Percentiles rank a stretch among this genome's conserved stretches.
Evolutionary conservation across 2,888 invertebrate species (phyloP).

Genomic region (Iphiclides podalirius): DNA sequence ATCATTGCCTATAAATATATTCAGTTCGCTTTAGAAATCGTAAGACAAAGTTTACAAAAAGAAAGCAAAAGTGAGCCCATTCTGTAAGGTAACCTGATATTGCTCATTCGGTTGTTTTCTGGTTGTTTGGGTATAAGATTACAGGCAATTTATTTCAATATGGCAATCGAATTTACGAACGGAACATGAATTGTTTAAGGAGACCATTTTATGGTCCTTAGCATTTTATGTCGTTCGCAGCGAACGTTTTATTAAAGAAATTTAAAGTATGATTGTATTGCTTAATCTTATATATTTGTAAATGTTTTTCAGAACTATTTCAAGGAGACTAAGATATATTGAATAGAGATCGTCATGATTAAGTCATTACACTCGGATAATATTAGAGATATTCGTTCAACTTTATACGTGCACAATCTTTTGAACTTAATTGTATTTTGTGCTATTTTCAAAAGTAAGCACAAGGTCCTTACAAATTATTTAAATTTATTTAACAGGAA

Average conservation of each 20-base stretch:
- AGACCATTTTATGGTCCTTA: slow-evolving; percentile 51
- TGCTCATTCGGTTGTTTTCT: slow-evolving; percentile 75
- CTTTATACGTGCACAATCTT: no score
- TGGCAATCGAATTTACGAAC: slow-evolving; percentile 72
- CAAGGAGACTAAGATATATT: no score
- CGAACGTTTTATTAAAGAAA: slow-evolving; percentile 6
- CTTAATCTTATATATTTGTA: not conserved
- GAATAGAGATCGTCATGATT: no score
- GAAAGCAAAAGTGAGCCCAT: slow-evolving; percentile 55
- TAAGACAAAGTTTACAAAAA: slow-evolving; percentile 53
- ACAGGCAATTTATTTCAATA: slow-evolving; percentile 78
- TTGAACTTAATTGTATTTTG: no score
- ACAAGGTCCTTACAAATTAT: no score
- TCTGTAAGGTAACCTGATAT: slow-evolving; percentile 70
- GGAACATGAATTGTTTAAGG: slow-evolving; percentile 51
- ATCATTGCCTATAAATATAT: slow-evolving; percentile 41
- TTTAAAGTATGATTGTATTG: not conserved
- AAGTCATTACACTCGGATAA: no score
- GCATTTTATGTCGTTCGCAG: slow-evolving; percentile 50
- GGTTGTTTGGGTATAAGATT: slow-evolving; percentile 78
- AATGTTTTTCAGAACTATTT: no score
- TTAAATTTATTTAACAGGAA: no score
- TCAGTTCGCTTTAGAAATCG: slow-evolving; percentile 49
- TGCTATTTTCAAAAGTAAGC: no score
- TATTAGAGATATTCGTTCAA: no score